A percentile compares a stretch with the other conserved stretches of the same genome.
These are phyloP conservation scores for Gavialis gangeticus DNA, from an alignment of 2,113 vertebrate species.

Conservation along the genomic window DNA sequence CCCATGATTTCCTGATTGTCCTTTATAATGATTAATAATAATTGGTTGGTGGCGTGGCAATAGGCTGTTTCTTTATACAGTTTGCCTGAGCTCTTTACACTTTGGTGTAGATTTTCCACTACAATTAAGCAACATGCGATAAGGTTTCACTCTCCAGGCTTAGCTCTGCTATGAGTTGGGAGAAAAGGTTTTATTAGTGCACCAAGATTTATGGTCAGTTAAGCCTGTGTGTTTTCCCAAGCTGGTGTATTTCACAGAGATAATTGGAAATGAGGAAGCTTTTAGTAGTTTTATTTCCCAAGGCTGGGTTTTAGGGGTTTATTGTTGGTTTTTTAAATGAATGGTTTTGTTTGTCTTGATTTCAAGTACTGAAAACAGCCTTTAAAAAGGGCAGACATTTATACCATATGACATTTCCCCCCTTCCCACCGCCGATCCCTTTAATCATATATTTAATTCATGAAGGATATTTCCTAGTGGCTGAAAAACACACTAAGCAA, in stretches of 20 bases:
- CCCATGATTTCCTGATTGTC: not conserved
- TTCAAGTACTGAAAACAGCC: accelerated
- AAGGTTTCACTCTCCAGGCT: not conserved
- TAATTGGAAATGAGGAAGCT: not conserved
- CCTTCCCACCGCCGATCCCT: not conserved
- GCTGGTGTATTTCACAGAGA: not conserved
- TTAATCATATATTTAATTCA: accelerated
- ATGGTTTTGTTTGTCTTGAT: not conserved
- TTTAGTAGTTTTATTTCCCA: not conserved
- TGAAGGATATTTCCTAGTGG: not conserved
- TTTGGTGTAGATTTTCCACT: not conserved
- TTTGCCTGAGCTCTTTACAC: not conserved
- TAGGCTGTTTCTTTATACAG: not conserved
- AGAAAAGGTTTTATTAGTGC: not conserved
- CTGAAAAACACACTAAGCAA: not conserved
- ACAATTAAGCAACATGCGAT: not conserved
- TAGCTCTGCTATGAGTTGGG: not conserved
- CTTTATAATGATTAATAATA: not conserved
- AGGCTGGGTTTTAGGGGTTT: not conserved
- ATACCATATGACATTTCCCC: accelerated
- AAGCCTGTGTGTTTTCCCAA: not conserved
- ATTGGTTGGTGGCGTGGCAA: accelerated
- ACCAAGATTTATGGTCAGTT: not conserved
- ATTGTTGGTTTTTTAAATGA: not conserved
- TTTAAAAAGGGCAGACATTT: accelerated